phyloP scores from a whole-genome alignment of 1,140 invertebrate genomes.

The Trinorchestia longiramus region DNA sequence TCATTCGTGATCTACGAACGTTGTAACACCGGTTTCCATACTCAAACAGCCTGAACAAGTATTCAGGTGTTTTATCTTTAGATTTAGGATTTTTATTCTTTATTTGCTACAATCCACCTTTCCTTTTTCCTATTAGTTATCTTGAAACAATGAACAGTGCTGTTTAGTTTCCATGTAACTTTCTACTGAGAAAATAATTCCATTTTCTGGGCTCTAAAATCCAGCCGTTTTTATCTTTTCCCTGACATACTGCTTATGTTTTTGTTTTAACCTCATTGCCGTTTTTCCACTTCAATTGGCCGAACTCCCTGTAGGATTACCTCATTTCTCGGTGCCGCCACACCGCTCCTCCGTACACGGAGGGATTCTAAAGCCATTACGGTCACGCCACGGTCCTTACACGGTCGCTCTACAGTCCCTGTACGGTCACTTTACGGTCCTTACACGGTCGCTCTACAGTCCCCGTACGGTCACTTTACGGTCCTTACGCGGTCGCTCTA shows the following conservation, averaged over 20 bases:
- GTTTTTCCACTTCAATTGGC: not conserved
- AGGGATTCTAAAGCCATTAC: too few species aligned
- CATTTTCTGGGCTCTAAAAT: not conserved
- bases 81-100: not conserved
- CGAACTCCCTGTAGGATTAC: not conserved
- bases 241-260: not conserved
- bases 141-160: not conserved
- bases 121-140: not conserved
- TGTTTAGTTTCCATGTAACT: not conserved
- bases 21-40: too few species aligned
- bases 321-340: not conserved
- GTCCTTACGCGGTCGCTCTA: conserved; percentile 2
- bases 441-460: conserved; percentile 19
- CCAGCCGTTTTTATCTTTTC: not conserved
- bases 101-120: not conserved
- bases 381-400: too few species aligned
- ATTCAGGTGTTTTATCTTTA: not conserved
- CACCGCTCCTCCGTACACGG: not conserved
- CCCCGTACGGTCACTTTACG: conserved; percentile 17
- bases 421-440: not conserved
- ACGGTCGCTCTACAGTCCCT: too few species aligned
- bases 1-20: too few species aligned
- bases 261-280: not conserved
- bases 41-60: too few species aligned
- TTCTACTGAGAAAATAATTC: too few species aligned